Evolutionary conservation across 2,113 vertebrate genomes (phyloP).

Genomic region (Dryoscopus gambensis): DNA sequence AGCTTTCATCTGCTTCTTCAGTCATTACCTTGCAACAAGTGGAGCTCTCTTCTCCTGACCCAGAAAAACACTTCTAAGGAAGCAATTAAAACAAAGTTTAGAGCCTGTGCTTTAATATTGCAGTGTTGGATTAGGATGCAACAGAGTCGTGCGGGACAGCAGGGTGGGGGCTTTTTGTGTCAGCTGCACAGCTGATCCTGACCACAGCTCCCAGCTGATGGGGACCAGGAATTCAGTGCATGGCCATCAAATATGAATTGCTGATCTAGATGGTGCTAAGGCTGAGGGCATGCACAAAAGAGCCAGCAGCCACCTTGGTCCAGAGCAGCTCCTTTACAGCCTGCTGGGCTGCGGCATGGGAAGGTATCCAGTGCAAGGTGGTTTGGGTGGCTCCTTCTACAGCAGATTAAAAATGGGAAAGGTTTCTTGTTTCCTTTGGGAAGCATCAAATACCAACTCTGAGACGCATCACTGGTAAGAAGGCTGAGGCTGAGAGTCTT

Average conservation of each 20-base stretch:
- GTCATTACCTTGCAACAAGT: not conserved
- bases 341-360: not conserved
- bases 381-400: not conserved
- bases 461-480: rapidly evolving
- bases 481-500: not conserved
- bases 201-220: not conserved
- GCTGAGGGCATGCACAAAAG: not conserved
- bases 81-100: not conserved
- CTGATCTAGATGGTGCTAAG: not conserved
- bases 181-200: not conserved
- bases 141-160: not conserved
- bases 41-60: not conserved
- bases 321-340: not conserved
- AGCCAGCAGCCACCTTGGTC: not conserved
- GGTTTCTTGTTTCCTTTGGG: not conserved
- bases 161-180: not conserved
- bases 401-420: not conserved
- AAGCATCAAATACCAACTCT: not conserved
- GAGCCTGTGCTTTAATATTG: not conserved
- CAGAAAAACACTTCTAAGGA: not conserved
- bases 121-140: not conserved
- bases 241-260: not conserved
- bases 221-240: not conserved
- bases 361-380: not conserved
- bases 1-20: not conserved